These are phyloP conservation scores for Podarcis raffonei DNA, from an alignment of 2,113 vertebrate species.

Conservation along the genomic window DNA sequence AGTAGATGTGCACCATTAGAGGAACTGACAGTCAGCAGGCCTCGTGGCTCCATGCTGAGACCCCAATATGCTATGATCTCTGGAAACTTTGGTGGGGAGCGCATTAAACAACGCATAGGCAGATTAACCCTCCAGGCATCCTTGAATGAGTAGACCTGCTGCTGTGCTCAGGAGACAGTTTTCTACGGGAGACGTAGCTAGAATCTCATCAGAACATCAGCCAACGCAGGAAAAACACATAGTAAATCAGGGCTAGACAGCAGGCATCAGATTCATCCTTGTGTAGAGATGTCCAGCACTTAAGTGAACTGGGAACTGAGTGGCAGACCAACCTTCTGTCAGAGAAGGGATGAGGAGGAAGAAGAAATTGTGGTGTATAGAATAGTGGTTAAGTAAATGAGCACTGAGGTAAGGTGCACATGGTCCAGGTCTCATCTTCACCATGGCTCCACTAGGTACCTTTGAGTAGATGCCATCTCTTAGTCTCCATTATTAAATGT, in stretches of 20 bases:
- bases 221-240: neutral
- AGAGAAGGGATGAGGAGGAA: neutral
- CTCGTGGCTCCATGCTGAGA: neutral
- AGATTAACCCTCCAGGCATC: neutral
- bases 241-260: neutral
- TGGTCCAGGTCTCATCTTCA: neutral
- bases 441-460: too few relatives aligned
- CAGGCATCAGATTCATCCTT: neutral
- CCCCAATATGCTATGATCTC: neutral
- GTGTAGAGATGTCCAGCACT: neutral
- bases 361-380: neutral
- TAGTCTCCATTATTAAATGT: neutral
- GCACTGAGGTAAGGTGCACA: neutral
- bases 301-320: neutral
- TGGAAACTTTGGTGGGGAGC: neutral
- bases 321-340: neutral
- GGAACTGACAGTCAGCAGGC: neutral
- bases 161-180: neutral
- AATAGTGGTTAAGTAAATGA: neutral
- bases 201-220: conserved; percentile 2
- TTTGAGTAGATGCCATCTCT: neutral
- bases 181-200: conserved; percentile 4
- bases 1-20: neutral
- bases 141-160: neutral
- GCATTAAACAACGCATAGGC: neutral